Conservation (phyloP, 2,113 vertebrate species). For the Sorex fumeus region DNA sequence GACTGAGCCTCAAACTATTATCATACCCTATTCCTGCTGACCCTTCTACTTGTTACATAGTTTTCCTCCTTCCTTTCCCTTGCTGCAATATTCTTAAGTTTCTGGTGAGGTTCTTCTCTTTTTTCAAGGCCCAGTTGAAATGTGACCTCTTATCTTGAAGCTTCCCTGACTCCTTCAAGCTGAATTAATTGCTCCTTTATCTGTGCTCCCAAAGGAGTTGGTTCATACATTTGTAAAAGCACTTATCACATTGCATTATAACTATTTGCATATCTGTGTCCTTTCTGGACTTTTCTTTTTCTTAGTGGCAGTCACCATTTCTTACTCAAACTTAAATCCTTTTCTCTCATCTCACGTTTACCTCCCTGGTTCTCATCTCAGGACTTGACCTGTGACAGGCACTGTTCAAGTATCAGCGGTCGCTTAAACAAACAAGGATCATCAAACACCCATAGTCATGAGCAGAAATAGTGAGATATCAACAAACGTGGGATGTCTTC, state of each 20-base stretch:
- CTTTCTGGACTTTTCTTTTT: slow-evolving; percentile 45
- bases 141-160: slow-evolving; percentile 76
- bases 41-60: background rate
- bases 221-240: slow-evolving; percentile 76
- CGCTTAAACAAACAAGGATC: slow-evolving; percentile 2
- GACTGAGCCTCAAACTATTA: background rate
- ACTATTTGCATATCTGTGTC: slow-evolving; percentile 73
- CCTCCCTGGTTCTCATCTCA: background rate
- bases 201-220: slow-evolving; percentile 66
- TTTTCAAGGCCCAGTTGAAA: slow-evolving; percentile 65
- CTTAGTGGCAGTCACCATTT: background rate
- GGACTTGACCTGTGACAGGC: background rate
- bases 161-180: slow-evolving; percentile 57
- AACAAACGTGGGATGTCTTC: background rate
- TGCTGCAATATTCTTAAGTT: background rate
- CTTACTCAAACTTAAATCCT: slow-evolving; percentile 27
- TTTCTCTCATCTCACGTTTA: background rate
- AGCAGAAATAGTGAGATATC: background rate
- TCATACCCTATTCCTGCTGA: background rate
- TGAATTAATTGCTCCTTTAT: slow-evolving; percentile 80
- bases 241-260: slow-evolving; percentile 61
- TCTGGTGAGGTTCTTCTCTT: background rate
- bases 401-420: slow-evolving; percentile 15
- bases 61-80: background rate
- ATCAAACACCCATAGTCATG: background rate